A percentile compares a stretch with the other conserved stretches of the same genome.
These are phyloP conservation scores for Tridacna crocea DNA, from an alignment of 2,888 invertebrate species.

Conservation along the genomic window DNA sequence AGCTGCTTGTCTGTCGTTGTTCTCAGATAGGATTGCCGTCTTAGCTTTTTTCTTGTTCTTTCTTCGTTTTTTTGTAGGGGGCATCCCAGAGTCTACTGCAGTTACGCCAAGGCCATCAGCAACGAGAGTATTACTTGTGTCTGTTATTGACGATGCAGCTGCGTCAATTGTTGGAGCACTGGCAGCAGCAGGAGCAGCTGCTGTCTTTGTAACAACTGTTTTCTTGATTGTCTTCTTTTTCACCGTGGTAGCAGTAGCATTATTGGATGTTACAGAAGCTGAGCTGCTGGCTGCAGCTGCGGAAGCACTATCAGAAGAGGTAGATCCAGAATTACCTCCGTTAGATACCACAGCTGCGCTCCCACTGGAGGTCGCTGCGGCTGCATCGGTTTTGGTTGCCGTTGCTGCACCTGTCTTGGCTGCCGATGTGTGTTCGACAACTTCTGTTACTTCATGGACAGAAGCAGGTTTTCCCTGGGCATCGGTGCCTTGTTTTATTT, in stretches of 20 bases:
- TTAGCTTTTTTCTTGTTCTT: constrained; percentile 22
- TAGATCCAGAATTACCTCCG: constrained; percentile 11
- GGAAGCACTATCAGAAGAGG: neutral
- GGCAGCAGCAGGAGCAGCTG: neutral
- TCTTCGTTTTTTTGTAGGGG: neutral
- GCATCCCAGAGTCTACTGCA: neutral
- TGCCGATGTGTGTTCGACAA: constrained; percentile 25
- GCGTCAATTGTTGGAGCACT: neutral
- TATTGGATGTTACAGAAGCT: constrained; percentile 1
- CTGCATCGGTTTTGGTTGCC: constrained; percentile 18
- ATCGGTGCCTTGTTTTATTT: constrained; percentile 19
- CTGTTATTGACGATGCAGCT: neutral
- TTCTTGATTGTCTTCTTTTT: constrained; percentile 30
- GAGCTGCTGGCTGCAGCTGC: constrained; percentile 15
- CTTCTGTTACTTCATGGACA: constrained; percentile 33
- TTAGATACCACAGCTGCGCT: neutral
- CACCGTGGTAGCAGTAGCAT: neutral
- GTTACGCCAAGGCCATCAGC: neutral
- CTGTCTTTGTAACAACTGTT: constrained; percentile 30
- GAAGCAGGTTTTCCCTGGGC: constrained; percentile 16
- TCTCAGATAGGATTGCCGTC: constrained; percentile 43
- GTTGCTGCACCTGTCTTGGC: constrained; percentile 20
- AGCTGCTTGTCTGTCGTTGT: constrained; percentile 20
- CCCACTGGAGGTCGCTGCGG: constrained; percentile 15
- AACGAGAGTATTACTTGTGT: neutral